A percentile compares a stretch with the other conserved stretches of the same genome.
These are phyloP conservation scores for Fragum whitleyi DNA, from an alignment of 2,888 invertebrate species.

Conservation along the genomic window DNA sequence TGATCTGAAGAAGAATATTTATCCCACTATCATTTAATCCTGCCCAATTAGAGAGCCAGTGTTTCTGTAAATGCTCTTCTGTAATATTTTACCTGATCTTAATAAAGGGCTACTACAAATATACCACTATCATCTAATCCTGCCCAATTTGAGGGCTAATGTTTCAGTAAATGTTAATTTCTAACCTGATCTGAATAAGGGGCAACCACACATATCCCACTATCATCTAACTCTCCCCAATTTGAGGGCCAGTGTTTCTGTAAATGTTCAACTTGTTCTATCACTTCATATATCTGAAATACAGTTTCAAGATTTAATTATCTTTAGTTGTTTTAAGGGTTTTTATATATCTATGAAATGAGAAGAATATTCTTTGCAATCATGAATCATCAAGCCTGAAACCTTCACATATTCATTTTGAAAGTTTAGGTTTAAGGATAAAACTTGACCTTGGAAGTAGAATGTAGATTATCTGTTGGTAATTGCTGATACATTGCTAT, in stretches of 20 bases:
- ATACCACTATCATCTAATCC: conserved; percentile 90
- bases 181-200: conserved; percentile 91
- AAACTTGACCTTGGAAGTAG: no score
- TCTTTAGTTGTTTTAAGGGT: no score
- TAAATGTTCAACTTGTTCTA: conserved; percentile 90
- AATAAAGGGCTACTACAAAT: conserved; percentile 94
- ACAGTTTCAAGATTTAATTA: no score
- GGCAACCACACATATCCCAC: conserved; percentile 93
- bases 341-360: no score
- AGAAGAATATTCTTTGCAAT: no score
- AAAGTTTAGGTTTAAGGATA: no score
- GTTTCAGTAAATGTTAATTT: conserved; percentile 89
- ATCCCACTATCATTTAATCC: conserved; percentile 90
- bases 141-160: conserved; percentile 91
- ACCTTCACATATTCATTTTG: no score
- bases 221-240: conserved; percentile 90
- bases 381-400: no score
- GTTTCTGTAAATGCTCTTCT: conserved; percentile 90
- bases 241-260: conserved; percentile 91
- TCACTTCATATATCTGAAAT: conserved; percentile 90
- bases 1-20: conserved; percentile 94
- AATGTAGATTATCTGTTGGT: no score
- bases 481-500: no score
- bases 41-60: conserved; percentile 91
- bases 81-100: conserved; percentile 90